Evolutionary conservation across 2,888 invertebrate genomes (phyloP), one percentile per base, ranked within the genome.

Genomic region (Trichacis sp.): DNA sequence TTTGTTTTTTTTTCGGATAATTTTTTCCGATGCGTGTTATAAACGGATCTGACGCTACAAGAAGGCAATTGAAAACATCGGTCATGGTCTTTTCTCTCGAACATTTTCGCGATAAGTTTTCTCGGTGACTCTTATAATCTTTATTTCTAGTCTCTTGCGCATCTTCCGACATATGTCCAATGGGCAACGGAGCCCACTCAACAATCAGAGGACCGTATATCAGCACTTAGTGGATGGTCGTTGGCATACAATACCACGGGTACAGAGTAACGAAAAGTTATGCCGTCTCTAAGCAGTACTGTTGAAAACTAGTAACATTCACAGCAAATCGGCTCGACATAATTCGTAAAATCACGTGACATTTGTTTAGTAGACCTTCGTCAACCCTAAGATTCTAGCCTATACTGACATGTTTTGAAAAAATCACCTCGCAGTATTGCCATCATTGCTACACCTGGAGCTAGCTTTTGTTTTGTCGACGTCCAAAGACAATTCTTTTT

Each of bases 381-480:
- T 51, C 52, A 1, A 52, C 1, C 52, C 58, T 5, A 58, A 12
- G 12, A 60, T 60, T 40, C 36, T 15, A 14, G 50, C 54, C 8
- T 53, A 48, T 38, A 48, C 17, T 11, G 18, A 17, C 12, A 15
- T 17, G 53, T 60, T 49, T 48, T 57, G 12, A 50, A 63, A 63
- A 48, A 63, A 63, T 1, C 63, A 53, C 24, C 62, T 49, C 9
- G 64, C 59, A 0, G 60, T 64, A 15, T 65, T 65, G 1, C 60
- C 64, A 17, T 60, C 50, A 14, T 65, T 60, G 0, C 47, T 46
- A 18, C 47, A 52, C 1, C 64, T 58, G 29, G 30, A 33, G 29
- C 60, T 60, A 17, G 29, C 56, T 29, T 57, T 65, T 14, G 57
- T 50, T 19, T 40, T 17, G n/a, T 64, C 64, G 12, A 60, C 36